Evolutionary conservation across 1,140 invertebrate genomes (phyloP).

Genomic region (Pteromalus puparum): DNA sequence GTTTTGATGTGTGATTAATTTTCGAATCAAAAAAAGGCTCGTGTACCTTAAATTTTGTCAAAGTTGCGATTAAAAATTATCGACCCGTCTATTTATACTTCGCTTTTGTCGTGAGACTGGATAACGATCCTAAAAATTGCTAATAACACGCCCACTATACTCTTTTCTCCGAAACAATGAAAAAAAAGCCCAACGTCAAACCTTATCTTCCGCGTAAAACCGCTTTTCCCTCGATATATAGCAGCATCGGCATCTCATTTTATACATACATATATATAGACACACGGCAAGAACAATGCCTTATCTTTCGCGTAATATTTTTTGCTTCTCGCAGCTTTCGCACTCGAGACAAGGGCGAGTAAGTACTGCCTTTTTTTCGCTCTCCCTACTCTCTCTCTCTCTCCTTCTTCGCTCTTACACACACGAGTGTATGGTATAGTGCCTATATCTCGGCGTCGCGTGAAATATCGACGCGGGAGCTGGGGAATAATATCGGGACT

Average conservation of each 20-base stretch:
- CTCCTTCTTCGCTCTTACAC: neutral
- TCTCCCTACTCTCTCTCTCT: neutral
- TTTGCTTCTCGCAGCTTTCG: conserved; percentile 5
- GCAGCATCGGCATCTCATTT: neutral
- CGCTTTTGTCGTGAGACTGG: no score
- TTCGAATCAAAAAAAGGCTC: no score
- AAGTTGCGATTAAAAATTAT: no score
- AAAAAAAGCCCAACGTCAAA: neutral
- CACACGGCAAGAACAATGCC: neutral
- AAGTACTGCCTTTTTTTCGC: conserved; percentile 19
- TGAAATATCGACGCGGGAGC: conserved; percentile 1
- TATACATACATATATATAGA: neutral
- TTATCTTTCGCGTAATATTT: conserved; percentile 9
- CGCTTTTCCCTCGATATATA: neutral
- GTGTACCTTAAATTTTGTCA: no score
- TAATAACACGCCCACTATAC: no score
- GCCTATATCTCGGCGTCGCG: neutral
- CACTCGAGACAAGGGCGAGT: conserved; percentile 17
- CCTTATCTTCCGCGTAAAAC: neutral
- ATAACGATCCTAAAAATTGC: no score
- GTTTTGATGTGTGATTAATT: neutral
- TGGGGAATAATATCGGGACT: conserved; percentile 13
- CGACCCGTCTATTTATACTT: no score
- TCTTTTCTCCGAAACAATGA: no score
- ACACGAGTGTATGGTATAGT: neutral